A percentile compares a stretch with the other conserved stretches of the same genome.
These are phyloP conservation scores for Leptinotarsa defecta DNA, from an alignment of 1,140 invertebrate species.

Conservation along the genomic window DNA sequence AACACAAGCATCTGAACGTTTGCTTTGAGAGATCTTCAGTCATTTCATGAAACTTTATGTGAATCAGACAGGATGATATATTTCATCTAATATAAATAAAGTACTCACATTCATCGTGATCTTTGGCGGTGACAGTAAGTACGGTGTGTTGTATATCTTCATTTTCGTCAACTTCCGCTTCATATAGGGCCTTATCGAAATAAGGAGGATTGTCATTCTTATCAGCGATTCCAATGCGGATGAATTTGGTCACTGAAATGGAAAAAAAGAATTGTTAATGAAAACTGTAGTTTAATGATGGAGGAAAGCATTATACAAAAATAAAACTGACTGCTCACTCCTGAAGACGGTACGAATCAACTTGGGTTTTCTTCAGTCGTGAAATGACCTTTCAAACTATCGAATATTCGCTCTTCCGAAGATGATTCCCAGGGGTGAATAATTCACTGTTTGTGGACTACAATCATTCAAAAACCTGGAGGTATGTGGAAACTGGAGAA, in stretches of 20 bases:
- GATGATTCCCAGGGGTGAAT: too few relatives aligned
- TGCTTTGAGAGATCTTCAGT: not conserved
- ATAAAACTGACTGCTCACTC: too few relatives aligned
- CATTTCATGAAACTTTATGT: too few relatives aligned
- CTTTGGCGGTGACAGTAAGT: conserved; percentile 95
- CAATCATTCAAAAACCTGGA: too few relatives aligned
- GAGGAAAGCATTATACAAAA: too few relatives aligned
- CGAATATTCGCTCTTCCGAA: too few relatives aligned
- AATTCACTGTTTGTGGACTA: too few relatives aligned
- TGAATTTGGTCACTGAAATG: conserved; percentile 87
- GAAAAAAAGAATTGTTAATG: conserved; percentile 27
- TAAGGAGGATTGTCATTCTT: conserved; percentile 98
- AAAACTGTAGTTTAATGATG: not conserved
- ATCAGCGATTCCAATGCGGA: conserved; percentile 88
- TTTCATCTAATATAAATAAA: conserved; percentile 9
- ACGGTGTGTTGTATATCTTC: conserved; percentile 96
- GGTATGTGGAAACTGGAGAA: too few relatives aligned
- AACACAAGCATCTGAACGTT: not conserved
- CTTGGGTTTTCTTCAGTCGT: not conserved
- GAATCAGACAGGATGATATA: not conserved
- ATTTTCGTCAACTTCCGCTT: conserved; percentile 96
- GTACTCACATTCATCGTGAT: conserved; percentile 96
- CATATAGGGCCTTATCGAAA: conserved; percentile 94
- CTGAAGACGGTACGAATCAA: too few relatives aligned
- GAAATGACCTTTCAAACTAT: not conserved